Evolutionary conservation across 2,797 vertebrate genomes (phyloP).

Genomic region (Esox lucius): DNA sequence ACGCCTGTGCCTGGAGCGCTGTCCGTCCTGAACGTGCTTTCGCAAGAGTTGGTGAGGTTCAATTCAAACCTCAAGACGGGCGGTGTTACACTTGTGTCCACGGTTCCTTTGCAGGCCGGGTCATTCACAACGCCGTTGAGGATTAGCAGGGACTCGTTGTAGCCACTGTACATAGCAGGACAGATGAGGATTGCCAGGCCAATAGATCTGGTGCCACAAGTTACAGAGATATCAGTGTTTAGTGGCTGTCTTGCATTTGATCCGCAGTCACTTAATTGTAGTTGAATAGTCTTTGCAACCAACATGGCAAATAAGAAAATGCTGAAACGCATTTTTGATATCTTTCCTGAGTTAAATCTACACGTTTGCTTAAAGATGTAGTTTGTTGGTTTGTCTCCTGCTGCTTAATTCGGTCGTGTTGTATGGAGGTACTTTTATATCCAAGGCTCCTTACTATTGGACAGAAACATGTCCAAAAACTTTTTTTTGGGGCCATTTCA

Average conservation of each 20-base stretch:
- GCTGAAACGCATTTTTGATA: constrained; percentile 52
- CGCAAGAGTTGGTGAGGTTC: constrained; percentile 62
- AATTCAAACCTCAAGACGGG: constrained; percentile 61
- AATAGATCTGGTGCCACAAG: constrained; percentile 72
- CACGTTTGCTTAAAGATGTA: constrained; percentile 9
- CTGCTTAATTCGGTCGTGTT: constrained; percentile 29
- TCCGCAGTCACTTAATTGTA: constrained; percentile 47
- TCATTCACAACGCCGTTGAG: constrained; percentile 54
- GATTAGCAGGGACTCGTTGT: constrained; percentile 62
- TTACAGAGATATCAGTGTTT: constrained; percentile 67
- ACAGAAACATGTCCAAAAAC: constrained; percentile 68
- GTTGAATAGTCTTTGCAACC: constrained; percentile 56
- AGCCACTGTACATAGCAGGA: constrained; percentile 64
- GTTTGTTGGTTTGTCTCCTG: constrained; percentile 25
- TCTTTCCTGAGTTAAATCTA: constrained; percentile 22
- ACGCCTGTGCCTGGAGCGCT: constrained; percentile 50
- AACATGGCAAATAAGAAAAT: constrained; percentile 57
- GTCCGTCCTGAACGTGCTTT: constrained; percentile 58
- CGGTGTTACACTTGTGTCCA: constrained; percentile 47
- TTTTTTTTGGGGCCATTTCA: constrained; percentile 51
- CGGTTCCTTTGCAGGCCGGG: constrained; percentile 50
- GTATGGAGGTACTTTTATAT: constrained; percentile 66
- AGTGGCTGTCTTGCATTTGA: constrained; percentile 55
- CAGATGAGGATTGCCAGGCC: constrained; percentile 59
- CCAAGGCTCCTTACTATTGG: constrained; percentile 56